These are phyloP conservation scores for Leguminivora glycinivorella DNA, from an alignment of 1,140 invertebrate genomes.

Conservation along the genomic window DNA sequence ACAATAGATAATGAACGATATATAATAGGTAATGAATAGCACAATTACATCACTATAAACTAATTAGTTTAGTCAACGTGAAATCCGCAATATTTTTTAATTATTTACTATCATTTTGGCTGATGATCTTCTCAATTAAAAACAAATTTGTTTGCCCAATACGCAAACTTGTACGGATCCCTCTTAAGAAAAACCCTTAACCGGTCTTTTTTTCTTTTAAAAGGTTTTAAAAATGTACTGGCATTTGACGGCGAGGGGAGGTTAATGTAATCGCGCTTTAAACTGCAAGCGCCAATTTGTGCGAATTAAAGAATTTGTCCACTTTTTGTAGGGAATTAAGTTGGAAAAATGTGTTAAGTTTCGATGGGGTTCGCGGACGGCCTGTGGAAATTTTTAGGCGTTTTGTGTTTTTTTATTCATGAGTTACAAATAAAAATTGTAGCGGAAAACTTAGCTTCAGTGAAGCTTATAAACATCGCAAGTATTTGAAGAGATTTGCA, in stretches of 20 bases:
- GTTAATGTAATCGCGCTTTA: constrained; percentile 57
- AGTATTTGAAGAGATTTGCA: no score
- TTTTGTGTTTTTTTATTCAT: no score
- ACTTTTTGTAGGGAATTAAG: constrained; percentile 11
- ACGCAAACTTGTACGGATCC: background rate
- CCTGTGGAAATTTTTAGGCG: background rate
- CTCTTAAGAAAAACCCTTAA: background rate
- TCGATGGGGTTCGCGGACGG: constrained; percentile 3
- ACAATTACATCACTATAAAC: background rate
- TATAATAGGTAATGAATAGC: no score
- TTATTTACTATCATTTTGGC: background rate
- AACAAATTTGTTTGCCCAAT: background rate
- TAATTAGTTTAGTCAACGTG: background rate
- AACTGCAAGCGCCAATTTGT: constrained; percentile 55
- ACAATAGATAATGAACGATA: no score
- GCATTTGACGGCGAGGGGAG: constrained; percentile 40
- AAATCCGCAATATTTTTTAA: background rate
- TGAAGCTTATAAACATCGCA: no score
- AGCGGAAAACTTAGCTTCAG: no score
- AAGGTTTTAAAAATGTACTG: constrained; percentile 49
- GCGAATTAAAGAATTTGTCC: constrained; percentile 36
- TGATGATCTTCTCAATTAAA: background rate
- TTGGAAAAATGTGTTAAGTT: constrained; percentile 26
- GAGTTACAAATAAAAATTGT: no score
- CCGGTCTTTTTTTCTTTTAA: constrained; percentile 5